Conservation (phyloP, 2,797 vertebrate genomes). For the Diceros bicornis region DNA sequence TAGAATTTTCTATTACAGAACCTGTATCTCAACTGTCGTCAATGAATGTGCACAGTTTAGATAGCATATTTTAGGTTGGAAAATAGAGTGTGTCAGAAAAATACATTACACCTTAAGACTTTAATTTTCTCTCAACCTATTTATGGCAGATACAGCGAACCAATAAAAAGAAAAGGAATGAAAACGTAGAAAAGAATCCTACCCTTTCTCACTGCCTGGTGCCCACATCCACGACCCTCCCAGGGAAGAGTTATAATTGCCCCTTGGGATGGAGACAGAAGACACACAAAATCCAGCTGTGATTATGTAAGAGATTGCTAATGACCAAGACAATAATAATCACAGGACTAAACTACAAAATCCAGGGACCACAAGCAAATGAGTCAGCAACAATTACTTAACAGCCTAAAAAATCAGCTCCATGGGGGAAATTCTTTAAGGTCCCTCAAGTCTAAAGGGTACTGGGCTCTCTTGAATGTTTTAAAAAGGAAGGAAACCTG, state of each 20-base stretch:
- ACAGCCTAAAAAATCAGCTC: constrained; percentile 58
- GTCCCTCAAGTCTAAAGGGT: constrained; percentile 58
- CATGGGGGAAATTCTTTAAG: constrained; percentile 19
- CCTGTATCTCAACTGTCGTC: constrained; percentile 57
- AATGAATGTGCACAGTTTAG: constrained; percentile 65
- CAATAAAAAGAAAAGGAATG: constrained; percentile 60
- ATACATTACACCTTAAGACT: constrained; percentile 61
- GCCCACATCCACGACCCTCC: background rate
- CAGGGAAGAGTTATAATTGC: constrained; percentile 57
- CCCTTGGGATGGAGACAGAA: constrained; percentile 33
- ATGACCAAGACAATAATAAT: constrained; percentile 68
- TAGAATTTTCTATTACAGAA: constrained; percentile 73
- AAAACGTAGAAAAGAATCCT: constrained; percentile 51
- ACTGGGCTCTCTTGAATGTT: constrained; percentile 50
- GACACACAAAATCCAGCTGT: constrained; percentile 61
- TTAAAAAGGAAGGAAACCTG: constrained; percentile 32
- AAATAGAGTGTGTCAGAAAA: constrained; percentile 67
- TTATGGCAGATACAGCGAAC: constrained; percentile 58
- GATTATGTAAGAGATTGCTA: constrained; percentile 53
- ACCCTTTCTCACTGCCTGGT: constrained; percentile 2
- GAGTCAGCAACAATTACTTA: constrained; percentile 73
- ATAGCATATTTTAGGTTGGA: constrained; percentile 68
- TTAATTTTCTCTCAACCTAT: constrained; percentile 67
- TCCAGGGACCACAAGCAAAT: constrained; percentile 29
- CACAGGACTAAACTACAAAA: constrained; percentile 69